Evolutionary conservation across 2,797 vertebrate species (phyloP).

Genomic region (Notolepis coatsorum): DNA sequence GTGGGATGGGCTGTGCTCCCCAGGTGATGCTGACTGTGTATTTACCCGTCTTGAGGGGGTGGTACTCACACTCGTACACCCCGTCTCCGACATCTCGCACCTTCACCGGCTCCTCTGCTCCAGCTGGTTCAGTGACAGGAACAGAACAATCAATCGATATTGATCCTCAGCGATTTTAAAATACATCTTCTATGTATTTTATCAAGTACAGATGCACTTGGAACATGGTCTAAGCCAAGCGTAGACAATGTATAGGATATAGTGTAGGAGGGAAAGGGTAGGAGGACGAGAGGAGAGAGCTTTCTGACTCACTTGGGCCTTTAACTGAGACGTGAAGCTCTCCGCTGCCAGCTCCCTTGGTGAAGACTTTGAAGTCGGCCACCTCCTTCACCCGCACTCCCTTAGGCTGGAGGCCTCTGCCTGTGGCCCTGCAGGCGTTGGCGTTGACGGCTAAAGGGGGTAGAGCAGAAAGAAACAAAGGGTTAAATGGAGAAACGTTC

Average conservation of each 20-base stretch:
- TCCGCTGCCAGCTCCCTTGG: conserved; percentile 94
- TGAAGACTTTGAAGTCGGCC: conserved; percentile 95
- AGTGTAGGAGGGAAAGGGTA: conserved; percentile 22
- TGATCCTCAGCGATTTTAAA: no score
- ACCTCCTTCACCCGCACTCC: conserved; percentile 93
- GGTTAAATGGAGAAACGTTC: conserved; percentile 42
- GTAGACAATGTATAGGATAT: no score
- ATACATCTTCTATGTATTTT: conserved; percentile 35
- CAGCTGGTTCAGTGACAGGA: conserved; percentile 83
- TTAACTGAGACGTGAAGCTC: conserved; percentile 90
- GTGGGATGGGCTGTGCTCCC: conserved; percentile 92
- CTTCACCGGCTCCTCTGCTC: conserved; percentile 90
- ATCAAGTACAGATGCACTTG: no score
- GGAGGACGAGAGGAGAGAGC: conserved; percentile 32
- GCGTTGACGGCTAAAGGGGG: conserved; percentile 87
- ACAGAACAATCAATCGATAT: no score
- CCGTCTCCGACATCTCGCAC: conserved; percentile 88
- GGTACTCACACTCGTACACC: conserved; percentile 93
- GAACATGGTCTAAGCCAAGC: no score
- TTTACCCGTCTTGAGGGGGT: conserved; percentile 88
- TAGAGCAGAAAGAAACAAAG: conserved; percentile 38
- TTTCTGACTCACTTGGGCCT: conserved; percentile 89
- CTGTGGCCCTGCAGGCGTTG: conserved; percentile 90
- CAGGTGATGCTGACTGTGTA: conserved; percentile 92
- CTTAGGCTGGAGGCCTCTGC: conserved; percentile 95